These are phyloP conservation scores for Ceratothoa steindachneri DNA, from an alignment of 2,888 invertebrate genomes.

Conservation along the genomic window DNA sequence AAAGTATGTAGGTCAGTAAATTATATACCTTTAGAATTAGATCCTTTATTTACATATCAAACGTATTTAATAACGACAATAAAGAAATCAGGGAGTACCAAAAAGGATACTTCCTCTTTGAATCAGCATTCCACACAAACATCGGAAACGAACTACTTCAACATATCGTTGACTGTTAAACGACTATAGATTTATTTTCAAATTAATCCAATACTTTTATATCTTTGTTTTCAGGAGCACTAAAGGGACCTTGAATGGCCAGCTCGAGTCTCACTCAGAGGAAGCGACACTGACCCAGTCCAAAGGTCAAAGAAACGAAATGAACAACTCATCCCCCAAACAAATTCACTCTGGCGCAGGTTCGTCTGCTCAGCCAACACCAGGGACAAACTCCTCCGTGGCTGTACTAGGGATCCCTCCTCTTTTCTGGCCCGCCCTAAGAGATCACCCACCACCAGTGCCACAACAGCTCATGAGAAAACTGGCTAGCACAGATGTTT, in stretches of 20 bases:
- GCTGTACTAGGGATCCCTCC: background rate
- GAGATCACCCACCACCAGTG: slow-evolving; percentile 40
- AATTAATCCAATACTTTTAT: too few relatives aligned
- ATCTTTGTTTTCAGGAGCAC: background rate
- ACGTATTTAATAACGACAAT: too few relatives aligned
- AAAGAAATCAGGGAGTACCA: too few relatives aligned
- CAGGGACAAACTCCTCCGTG: background rate
- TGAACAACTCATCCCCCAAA: slow-evolving; percentile 3
- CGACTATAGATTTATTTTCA: too few relatives aligned
- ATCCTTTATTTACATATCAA: too few relatives aligned
- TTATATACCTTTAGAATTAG: too few relatives aligned
- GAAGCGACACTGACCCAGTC: background rate
- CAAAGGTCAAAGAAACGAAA: background rate
- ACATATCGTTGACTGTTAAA: too few relatives aligned
- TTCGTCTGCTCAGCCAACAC: background rate
- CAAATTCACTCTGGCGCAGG: background rate
- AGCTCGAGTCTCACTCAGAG: background rate
- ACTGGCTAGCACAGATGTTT: slow-evolving; percentile 38
- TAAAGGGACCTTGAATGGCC: background rate
- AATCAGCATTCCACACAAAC: too few relatives aligned
- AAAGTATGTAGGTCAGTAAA: too few relatives aligned
- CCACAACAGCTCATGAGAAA: slow-evolving; percentile 43
- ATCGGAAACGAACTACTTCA: too few relatives aligned
- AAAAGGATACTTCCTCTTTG: too few relatives aligned
- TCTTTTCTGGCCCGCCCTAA: slow-evolving; percentile 39